Conservation (phyloP, 2,797 vertebrate genomes). For the Galago senegalensis region DNA sequence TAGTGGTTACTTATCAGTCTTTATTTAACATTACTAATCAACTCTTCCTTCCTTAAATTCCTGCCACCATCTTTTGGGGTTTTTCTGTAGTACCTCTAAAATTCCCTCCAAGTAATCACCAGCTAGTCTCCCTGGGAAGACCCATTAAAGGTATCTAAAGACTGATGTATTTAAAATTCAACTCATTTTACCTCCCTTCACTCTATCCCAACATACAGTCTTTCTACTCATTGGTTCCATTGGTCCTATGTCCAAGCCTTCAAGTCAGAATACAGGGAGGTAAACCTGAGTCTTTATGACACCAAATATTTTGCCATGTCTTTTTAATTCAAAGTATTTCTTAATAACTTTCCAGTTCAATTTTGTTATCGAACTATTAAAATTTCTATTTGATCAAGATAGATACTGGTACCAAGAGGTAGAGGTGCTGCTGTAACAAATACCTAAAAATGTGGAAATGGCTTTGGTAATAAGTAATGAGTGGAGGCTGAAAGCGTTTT, state of each 20-base stretch:
- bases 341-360: neutral
- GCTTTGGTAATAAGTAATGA: neutral
- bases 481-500: neutral
- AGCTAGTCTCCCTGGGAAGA: neutral
- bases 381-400: neutral
- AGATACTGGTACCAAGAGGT: neutral
- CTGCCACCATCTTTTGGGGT: neutral
- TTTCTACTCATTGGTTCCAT: neutral
- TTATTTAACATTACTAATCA: neutral
- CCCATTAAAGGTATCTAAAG: neutral
- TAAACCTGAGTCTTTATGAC: neutral
- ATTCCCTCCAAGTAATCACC: neutral
- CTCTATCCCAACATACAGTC: neutral
- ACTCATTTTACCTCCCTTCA: neutral
- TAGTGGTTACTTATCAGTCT: neutral
- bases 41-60: slow-evolving; percentile 11
- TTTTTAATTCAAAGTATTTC: neutral
- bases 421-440: neutral
- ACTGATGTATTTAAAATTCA: neutral
- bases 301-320: neutral
- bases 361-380: neutral
- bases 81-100: neutral
- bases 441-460: no score
- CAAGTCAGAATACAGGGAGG: neutral
- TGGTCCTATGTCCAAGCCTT: neutral